phyloP scores from a whole-genome alignment of 2,888 invertebrate genomes.

The Nesidiocoris tenuis region DNA sequence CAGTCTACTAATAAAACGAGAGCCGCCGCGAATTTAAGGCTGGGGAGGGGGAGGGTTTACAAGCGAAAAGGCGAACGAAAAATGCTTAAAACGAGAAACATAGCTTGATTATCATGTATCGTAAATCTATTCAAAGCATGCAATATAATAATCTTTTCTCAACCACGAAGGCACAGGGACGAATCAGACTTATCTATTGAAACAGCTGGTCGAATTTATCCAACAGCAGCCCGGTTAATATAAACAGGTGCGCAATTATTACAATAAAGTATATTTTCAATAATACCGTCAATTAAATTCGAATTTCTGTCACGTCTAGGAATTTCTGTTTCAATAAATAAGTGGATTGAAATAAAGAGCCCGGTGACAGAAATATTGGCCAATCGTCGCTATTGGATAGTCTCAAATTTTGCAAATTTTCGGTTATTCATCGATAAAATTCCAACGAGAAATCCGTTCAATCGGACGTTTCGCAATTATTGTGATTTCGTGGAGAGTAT shows the following conservation, averaged over 20 bases:
- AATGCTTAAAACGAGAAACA: background rate
- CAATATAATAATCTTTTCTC: background rate
- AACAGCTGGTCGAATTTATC: background rate
- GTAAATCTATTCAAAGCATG: background rate
- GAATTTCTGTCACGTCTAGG: too few species aligned
- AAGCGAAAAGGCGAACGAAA: background rate
- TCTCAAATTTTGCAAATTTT: too few species aligned
- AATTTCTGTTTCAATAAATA: too few species aligned
- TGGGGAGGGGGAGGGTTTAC: background rate
- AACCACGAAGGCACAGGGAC: background rate
- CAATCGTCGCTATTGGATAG: too few species aligned
- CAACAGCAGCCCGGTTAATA: too few species aligned
- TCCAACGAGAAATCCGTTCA: background rate
- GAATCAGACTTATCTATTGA: background rate
- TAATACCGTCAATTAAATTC: too few species aligned
- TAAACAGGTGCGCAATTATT: too few species aligned
- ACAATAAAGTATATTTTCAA: too few species aligned
- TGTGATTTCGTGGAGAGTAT: background rate
- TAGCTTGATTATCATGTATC: background rate
- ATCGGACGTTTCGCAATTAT: background rate
- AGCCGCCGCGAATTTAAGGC: conserved; percentile 15
- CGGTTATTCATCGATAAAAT: too few species aligned
- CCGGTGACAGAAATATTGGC: too few species aligned
- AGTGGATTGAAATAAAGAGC: too few species aligned
- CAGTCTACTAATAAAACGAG: conserved; percentile 22